Evolutionary conservation across 2,888 invertebrate species (phyloP), one percentile per base, ranked within the genome.

Genomic region (Venusia cambrica): DNA sequence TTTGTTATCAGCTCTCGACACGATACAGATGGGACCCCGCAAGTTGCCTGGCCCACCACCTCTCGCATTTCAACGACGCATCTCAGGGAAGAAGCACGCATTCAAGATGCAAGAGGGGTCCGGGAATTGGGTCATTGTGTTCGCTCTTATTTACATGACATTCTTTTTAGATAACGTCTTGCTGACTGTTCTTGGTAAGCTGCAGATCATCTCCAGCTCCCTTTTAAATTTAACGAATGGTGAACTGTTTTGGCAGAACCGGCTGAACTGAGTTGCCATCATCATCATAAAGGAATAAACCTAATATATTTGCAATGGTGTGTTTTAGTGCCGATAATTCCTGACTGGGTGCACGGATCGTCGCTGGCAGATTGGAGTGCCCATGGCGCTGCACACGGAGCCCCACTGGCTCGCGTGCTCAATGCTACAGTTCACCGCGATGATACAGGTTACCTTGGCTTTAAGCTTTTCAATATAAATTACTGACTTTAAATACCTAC

Each of bases 171-270:
- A 97, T 83, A 97, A 97, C 76, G 91, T 96, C 44, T 88, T 97
- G 9, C 88, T 97, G 24, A 97, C 97, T 15, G 94, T 96, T 16
- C 92, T 97, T 27, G 97, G 97, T 97, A 78, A 91, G 92, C n/a
- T n/a, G n/a, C n/a, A n/a, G n/a, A n/a, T n/a, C n/a, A n/a, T n/a
- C n/a, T n/a, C n/a, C n/a, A n/a, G n/a, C n/a, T n/a, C n/a, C n/a
- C n/a, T n/a, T n/a, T n/a, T n/a, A n/a, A n/a, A n/a, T n/a, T n/a
- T n/a, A n/a, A n/a, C n/a, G n/a, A n/a, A n/a, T n/a, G n/a, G n/a
- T n/a, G n/a, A n/a, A n/a, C n/a, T n/a, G n/a, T n/a, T n/a, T n/a
- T n/a, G n/a, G n/a, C n/a, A n/a, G n/a, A n/a, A n/a, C n/a, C n/a
- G n/a, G n/a, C n/a, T n/a, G n/a, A n/a, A n/a, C n/a, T n/a, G n/a